phyloP scores from a whole-genome alignment of 2,888 invertebrate genomes.

The Endomychus coccineus region DNA sequence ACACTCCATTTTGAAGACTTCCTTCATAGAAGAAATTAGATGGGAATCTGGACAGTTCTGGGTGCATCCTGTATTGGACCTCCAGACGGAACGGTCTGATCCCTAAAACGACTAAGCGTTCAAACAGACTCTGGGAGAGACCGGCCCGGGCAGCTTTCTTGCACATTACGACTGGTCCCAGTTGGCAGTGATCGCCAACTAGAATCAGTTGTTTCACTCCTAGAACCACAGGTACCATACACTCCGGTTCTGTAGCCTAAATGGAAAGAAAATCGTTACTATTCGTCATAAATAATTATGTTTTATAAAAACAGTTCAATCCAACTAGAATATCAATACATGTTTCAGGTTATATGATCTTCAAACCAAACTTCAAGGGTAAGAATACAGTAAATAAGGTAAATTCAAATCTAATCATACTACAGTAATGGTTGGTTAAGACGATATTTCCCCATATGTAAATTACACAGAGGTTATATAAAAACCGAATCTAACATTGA shows the following conservation, averaged over 20 bases:
- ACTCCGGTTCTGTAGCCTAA: slow-evolving; percentile 88
- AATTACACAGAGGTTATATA: too few species aligned
- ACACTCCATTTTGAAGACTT: slow-evolving; percentile 96
- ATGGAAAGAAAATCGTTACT: too few species aligned
- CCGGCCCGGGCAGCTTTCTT: slow-evolving; percentile 97
- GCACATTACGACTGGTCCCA: slow-evolving; percentile 99
- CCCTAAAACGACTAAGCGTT: slow-evolving; percentile 92
- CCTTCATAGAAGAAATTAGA: slow-evolving; percentile 99
- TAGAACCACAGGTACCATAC: slow-evolving; percentile 97
- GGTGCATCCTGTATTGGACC: slow-evolving; percentile 99
- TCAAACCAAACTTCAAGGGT: too few species aligned
- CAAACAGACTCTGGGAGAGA: slow-evolving; percentile 93
- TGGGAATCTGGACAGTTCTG: slow-evolving; percentile 87
- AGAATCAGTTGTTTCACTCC: slow-evolving; percentile 95
- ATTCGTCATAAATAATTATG: too few species aligned
- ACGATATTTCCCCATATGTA: too few species aligned
- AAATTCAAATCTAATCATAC: too few species aligned
- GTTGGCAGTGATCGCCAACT: slow-evolving; percentile 98
- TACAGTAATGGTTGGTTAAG: too few species aligned
- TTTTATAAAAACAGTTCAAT: too few species aligned
- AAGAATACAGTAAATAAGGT: too few species aligned
- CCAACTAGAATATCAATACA: too few species aligned
- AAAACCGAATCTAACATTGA: too few species aligned
- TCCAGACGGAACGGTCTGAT: slow-evolving; percentile 95
- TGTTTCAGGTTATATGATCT: too few species aligned